Percentiles rank a stretch among this genome's conserved stretches.
These are phyloP conservation scores for Apamea crenata DNA, from an alignment of 2,888 invertebrate genomes.

Conservation along the genomic window DNA sequence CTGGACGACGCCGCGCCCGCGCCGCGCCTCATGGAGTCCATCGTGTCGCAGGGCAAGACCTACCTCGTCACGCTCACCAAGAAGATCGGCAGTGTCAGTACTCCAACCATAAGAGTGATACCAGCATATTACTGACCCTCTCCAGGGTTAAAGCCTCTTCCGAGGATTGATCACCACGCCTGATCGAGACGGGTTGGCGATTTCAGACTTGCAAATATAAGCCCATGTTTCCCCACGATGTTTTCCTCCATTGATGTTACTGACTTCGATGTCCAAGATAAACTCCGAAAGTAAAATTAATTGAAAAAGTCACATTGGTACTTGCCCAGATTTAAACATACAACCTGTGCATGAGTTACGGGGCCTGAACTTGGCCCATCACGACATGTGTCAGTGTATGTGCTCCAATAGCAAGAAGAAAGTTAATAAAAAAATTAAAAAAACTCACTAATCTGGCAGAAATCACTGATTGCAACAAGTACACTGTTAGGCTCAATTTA, in stretches of 20 bases:
- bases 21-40: conserved; percentile 86
- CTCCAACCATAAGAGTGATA: too few relatives aligned
- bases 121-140: background rate
- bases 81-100: conserved; percentile 85
- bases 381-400: background rate
- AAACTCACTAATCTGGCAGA: too few relatives aligned
- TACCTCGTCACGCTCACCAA: conserved; percentile 85
- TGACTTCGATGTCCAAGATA: background rate
- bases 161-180: background rate
- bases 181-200: background rate
- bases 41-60: conserved; percentile 85
- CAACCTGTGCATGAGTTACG: background rate
- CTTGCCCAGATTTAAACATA: background rate
- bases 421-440: too few relatives aligned
- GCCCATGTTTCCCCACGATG: too few relatives aligned
- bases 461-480: too few relatives aligned
- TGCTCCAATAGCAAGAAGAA: background rate
- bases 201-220: background rate
- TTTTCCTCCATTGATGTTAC: background rate
- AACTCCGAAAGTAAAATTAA: background rate
- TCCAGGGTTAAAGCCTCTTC: background rate
- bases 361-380: background rate
- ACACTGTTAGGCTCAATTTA: too few relatives aligned
- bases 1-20: conserved; percentile 73
- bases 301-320: background rate